These are phyloP conservation scores for Phyto melanocephala DNA, from an alignment of 2,888 invertebrate species.

Conservation along the genomic window DNA sequence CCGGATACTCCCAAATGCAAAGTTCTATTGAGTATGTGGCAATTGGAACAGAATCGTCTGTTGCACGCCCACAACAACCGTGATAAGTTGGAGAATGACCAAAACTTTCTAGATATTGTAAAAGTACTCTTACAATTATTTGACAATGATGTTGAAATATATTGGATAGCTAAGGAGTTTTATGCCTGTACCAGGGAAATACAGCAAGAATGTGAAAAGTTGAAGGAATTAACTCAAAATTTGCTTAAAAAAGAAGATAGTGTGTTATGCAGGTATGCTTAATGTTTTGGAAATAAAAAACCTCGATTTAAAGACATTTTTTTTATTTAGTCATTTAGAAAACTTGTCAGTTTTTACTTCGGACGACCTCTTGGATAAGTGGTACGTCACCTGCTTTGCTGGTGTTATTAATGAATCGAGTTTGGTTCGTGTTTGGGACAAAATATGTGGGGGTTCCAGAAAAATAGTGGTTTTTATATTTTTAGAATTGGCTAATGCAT, in stretches of 20 bases:
- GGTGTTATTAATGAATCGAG: slow-evolving; percentile 88
- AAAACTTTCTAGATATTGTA: slow-evolving; percentile 83
- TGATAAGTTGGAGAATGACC: slow-evolving; percentile 78
- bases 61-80: slow-evolving; percentile 63
- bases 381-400: slow-evolving; percentile 92
- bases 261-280: slow-evolving; percentile 82
- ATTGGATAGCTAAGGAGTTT: slow-evolving; percentile 90
- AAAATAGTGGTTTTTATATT: slow-evolving; percentile 90
- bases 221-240: slow-evolving; percentile 84
- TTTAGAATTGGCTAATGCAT: slow-evolving; percentile 85
- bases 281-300: not conserved
- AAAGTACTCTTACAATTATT: slow-evolving; percentile 85
- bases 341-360: slow-evolving; percentile 81
- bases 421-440: slow-evolving; percentile 92
- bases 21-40: slow-evolving; percentile 89
- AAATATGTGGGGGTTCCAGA: slow-evolving; percentile 90
- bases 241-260: slow-evolving; percentile 89
- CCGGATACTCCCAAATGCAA: slow-evolving; percentile 83
- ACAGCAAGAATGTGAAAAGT: slow-evolving; percentile 82
- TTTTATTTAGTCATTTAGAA: slow-evolving; percentile 81
- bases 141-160: slow-evolving; percentile 87
- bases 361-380: slow-evolving; percentile 84
- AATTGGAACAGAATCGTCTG: slow-evolving; percentile 84
- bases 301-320: too few species aligned
- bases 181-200: slow-evolving; percentile 85